These are phyloP conservation scores for Lycodopsis pacificus DNA, from an alignment of 2,797 vertebrate genomes.

Conservation along the genomic window DNA sequence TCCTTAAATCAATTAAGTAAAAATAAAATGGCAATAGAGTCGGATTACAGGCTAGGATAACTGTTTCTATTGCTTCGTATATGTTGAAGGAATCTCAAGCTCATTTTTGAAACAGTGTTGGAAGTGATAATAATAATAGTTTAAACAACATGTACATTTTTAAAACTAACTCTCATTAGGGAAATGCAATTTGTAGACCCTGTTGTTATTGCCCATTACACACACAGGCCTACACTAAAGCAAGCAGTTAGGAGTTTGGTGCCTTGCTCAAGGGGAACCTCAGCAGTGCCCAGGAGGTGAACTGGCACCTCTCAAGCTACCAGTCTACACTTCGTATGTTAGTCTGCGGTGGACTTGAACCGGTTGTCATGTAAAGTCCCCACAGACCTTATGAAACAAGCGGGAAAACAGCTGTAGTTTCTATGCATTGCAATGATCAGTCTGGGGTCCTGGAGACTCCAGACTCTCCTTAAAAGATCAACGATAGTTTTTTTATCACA, in stretches of 20 bases:
- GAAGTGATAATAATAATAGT: background rate
- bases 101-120: background rate
- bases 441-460: too few species aligned
- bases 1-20: background rate
- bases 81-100: background rate
- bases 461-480: too few species aligned
- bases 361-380: background rate
- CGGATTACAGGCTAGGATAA: background rate
- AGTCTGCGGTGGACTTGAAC: background rate
- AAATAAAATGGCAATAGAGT: background rate
- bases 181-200: background rate
- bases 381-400: background rate
- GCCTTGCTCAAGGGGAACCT: background rate
- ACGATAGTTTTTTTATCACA: too few species aligned
- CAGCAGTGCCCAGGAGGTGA: constrained; percentile 2
- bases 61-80: background rate
- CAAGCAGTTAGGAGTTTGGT: background rate
- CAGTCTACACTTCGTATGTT: background rate
- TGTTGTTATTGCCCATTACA: background rate
- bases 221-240: background rate
- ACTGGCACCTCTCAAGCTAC: background rate
- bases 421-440: too few species aligned
- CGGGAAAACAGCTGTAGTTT: too few species aligned
- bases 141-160: background rate
- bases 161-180: background rate